These are phyloP conservation scores for Hyppa rectilinea DNA, from an alignment of 2,888 invertebrate genomes.

Conservation along the genomic window DNA sequence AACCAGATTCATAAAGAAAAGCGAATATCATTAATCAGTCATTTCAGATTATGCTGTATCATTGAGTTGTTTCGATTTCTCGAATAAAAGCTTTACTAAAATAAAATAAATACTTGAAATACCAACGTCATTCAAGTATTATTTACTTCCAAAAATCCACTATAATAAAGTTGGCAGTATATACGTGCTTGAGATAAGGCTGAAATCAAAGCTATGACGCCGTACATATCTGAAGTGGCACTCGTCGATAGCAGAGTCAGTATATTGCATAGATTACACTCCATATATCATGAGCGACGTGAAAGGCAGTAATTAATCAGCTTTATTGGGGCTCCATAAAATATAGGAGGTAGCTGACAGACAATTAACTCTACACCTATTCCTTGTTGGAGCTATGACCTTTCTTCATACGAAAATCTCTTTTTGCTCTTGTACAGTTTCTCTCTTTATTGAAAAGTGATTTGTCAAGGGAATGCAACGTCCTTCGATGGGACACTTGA, in stretches of 20 bases:
- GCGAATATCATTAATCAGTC: too few species aligned
- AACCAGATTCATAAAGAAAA: too few species aligned
- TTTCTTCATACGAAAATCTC: neutral
- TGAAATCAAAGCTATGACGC: slow-evolving; percentile 82
- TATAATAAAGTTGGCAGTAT: slow-evolving; percentile 59
- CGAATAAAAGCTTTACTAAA: neutral
- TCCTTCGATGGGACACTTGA: neutral
- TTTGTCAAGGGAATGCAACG: neutral
- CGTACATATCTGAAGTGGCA: slow-evolving; percentile 74
- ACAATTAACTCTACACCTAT: neutral
- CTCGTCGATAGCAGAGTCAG: slow-evolving; percentile 65
- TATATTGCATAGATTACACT: slow-evolving; percentile 67
- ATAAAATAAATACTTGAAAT: slow-evolving; percentile 14
- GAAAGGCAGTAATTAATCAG: slow-evolving; percentile 64
- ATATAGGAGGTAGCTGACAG: neutral
- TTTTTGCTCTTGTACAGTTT: neutral
- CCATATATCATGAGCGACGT: slow-evolving; percentile 55
- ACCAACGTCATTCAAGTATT: slow-evolving; percentile 30
- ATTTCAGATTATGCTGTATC: too few species aligned
- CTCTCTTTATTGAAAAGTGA: too few species aligned
- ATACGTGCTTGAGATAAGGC: slow-evolving; percentile 62
- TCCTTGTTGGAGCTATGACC: neutral
- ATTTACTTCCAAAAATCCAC: slow-evolving; percentile 36
- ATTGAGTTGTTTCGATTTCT: too few species aligned
- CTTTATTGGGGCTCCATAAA: slow-evolving; percentile 40